Conservation (phyloP, 2,797 vertebrate species). For the Zalophus californianus region DNA sequence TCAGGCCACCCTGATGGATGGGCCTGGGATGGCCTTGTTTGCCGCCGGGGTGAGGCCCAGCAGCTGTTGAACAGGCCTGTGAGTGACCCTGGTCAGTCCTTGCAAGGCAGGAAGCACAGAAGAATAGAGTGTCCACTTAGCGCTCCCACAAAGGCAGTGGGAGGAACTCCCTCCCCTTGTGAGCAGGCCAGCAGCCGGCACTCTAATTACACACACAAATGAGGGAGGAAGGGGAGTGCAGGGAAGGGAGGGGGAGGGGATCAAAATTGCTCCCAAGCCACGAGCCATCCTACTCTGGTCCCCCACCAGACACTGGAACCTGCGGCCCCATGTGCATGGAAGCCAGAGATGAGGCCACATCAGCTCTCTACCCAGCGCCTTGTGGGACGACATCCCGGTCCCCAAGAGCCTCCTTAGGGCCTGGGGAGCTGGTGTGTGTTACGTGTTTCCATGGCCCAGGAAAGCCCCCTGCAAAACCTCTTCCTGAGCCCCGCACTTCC, state of each 20-base stretch:
- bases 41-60: slow-evolving; percentile 41
- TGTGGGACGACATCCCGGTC: not conserved
- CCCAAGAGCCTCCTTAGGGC: not conserved
- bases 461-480: not conserved
- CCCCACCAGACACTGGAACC: not conserved
- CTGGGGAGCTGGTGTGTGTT: too few relatives aligned
- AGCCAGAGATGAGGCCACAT: not conserved
- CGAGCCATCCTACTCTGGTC: not conserved
- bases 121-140: slow-evolving; percentile 77
- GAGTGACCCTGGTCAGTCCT: slow-evolving; percentile 75
- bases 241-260: not conserved
- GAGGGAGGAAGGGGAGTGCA: rapidly evolving
- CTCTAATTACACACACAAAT: not conserved
- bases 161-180: slow-evolving; percentile 37
- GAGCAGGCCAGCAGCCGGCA: not conserved
- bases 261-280: not conserved
- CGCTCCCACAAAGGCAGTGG: slow-evolving; percentile 45
- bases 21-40: slow-evolving; percentile 57
- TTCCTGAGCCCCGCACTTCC: not conserved
- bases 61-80: slow-evolving; percentile 75
- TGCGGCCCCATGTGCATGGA: not conserved
- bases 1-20: slow-evolving; percentile 71
- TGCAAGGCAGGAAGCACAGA: slow-evolving; percentile 77
- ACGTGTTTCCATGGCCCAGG: not conserved
- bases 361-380: rapidly evolving